Conservation (phyloP, 2,113 vertebrate genomes). For the Rhinogobius similis region DNA sequence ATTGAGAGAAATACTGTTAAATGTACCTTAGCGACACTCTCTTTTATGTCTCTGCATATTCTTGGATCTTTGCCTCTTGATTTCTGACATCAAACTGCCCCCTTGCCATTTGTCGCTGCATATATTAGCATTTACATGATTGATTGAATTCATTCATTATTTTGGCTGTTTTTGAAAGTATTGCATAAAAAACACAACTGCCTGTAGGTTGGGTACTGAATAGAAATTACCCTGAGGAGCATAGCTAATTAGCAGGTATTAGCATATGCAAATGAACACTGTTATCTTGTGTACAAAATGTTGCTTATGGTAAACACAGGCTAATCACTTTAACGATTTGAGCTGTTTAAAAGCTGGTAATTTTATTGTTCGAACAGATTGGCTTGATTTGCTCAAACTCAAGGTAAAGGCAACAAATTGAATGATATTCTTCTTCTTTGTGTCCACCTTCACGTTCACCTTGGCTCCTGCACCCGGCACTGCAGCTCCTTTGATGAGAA, state of each 20-base stretch:
- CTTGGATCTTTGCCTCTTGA: slow-evolving; percentile 51
- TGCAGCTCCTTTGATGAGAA: slow-evolving; percentile 38
- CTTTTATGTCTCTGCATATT: slow-evolving; percentile 41
- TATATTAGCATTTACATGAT: slow-evolving; percentile 80
- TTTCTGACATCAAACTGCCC: slow-evolving; percentile 71
- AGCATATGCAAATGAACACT: slow-evolving; percentile 76
- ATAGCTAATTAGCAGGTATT: slow-evolving; percentile 75
- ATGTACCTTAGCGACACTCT: slow-evolving; percentile 8
- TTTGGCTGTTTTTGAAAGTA: slow-evolving; percentile 62
- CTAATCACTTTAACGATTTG: slow-evolving; percentile 76
- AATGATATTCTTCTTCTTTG: slow-evolving; percentile 2
- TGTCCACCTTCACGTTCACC: slow-evolving; percentile 45
- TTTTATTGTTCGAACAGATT: slow-evolving; percentile 72
- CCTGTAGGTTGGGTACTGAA: slow-evolving; percentile 68
- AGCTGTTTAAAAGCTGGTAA: slow-evolving; percentile 76
- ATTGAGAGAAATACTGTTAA: slow-evolving; percentile 38
- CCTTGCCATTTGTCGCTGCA: slow-evolving; percentile 69
- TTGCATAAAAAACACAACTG: slow-evolving; percentile 30
- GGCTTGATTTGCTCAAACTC: slow-evolving; percentile 32
- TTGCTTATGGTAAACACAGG: slow-evolving; percentile 75
- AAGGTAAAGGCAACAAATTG: slow-evolving; percentile 14
- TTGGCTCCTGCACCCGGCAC: slow-evolving; percentile 28
- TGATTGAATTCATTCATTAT: slow-evolving; percentile 75
- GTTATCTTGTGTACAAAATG: slow-evolving; percentile 79
- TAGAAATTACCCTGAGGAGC: slow-evolving; percentile 70